Evolutionary conservation across 2,113 vertebrate genomes (phyloP).

Genomic region (Microtus ochrogaster): DNA sequence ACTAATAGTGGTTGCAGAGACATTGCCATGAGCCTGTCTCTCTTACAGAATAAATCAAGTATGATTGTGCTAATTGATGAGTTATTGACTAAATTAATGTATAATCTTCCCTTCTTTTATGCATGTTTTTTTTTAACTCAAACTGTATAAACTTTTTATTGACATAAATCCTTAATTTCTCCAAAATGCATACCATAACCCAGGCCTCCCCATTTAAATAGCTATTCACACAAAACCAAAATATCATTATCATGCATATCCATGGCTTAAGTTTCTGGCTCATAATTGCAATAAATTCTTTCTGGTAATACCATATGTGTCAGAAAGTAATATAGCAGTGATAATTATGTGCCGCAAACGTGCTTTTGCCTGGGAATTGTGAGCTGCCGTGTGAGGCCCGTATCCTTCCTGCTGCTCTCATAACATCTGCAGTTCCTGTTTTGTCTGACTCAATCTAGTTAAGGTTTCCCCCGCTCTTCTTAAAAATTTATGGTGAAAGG

Average conservation of each 20-base stretch:
- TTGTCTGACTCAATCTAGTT: slow-evolving; percentile 63
- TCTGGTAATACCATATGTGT: slow-evolving; percentile 54
- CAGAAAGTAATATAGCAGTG: slow-evolving; percentile 27
- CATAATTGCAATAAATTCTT: slow-evolving; percentile 52
- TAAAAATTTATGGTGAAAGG: slow-evolving; percentile 44
- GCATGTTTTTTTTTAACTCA: background rate
- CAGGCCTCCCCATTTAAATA: background rate
- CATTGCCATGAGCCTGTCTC: background rate
- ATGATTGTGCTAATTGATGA: background rate
- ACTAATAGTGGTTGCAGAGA: background rate
- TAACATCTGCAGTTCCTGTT: slow-evolving; percentile 73
- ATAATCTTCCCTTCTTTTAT: background rate
- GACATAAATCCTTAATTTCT: background rate
- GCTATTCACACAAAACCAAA: background rate
- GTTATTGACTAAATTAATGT: background rate
- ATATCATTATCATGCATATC: slow-evolving; percentile 21
- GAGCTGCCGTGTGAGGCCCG: background rate
- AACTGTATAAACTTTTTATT: background rate
- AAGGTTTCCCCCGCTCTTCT: slow-evolving; percentile 48
- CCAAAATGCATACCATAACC: background rate
- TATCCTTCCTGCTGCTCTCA: slow-evolving; percentile 53
- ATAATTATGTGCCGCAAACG: slow-evolving; percentile 57
- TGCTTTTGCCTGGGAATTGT: slow-evolving; percentile 35
- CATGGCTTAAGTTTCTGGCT: slow-evolving; percentile 58
- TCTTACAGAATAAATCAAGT: background rate